Conservation (phyloP, 2,797 vertebrate genomes). For the Malacoraja senta region DNA sequence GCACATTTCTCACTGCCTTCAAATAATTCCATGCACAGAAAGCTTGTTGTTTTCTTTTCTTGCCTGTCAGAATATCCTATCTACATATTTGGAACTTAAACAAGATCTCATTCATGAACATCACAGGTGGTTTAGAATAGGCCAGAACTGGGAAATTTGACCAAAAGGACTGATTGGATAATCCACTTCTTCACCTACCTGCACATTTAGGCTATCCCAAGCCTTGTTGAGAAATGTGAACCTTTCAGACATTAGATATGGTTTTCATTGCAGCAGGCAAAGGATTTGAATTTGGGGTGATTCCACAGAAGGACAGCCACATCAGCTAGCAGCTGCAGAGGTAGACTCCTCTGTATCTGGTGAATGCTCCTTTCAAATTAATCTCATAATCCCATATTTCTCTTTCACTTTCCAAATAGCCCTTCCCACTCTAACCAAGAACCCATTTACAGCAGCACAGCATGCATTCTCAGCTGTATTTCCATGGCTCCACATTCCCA, state of each 20-base stretch:
- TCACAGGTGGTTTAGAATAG: background rate
- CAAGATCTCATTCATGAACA: background rate
- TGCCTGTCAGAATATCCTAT: background rate
- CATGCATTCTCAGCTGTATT: background rate
- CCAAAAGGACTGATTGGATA: background rate
- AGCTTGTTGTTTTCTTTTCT: background rate
- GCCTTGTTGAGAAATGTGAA: background rate
- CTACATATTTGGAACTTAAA: background rate
- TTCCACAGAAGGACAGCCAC: background rate
- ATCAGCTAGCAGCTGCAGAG: background rate
- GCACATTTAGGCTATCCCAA: background rate
- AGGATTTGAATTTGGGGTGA: background rate
- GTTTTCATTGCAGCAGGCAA: too few relatives aligned
- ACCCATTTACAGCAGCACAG: background rate
- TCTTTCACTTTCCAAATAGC: background rate
- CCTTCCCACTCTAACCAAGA: background rate
- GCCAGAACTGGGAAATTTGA: background rate
- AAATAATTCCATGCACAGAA: background rate
- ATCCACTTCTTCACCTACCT: background rate
- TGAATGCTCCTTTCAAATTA: too few relatives aligned
- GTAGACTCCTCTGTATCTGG: background rate
- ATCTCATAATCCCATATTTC: background rate
- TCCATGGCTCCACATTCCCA: background rate
- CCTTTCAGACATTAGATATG: background rate
- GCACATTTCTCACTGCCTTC: background rate